Evolutionary conservation across 2,113 vertebrate genomes (phyloP).

Genomic region (Phrynosoma platyrhinos): DNA sequence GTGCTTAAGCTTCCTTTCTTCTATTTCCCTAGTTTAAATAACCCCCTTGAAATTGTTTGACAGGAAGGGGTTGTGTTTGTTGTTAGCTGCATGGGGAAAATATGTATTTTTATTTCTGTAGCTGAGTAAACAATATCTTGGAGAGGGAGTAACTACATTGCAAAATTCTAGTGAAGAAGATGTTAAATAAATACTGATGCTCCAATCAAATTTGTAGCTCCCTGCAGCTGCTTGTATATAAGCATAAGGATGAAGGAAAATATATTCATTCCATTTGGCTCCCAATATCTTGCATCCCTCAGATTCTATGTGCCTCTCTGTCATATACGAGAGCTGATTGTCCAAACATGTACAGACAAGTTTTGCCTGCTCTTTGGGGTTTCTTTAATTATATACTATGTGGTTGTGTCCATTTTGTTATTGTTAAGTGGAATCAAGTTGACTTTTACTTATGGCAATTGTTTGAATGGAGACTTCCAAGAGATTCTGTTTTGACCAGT

Average conservation of each 20-base stretch:
- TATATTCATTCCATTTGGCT: not conserved
- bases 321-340: too few relatives aligned
- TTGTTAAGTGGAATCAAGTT: too few relatives aligned
- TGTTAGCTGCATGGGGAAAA: not conserved
- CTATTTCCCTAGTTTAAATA: not conserved
- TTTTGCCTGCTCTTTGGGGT: too few relatives aligned
- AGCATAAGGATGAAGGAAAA: not conserved
- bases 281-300: not conserved
- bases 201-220: not conserved
- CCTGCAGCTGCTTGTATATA: not conserved
- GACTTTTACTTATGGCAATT: too few relatives aligned
- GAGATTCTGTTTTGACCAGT: too few relatives aligned
- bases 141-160: not conserved
- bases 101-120: not conserved
- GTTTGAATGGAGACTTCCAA: too few relatives aligned
- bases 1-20: not conserved
- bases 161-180: not conserved
- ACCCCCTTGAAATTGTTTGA: not conserved
- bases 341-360: too few relatives aligned
- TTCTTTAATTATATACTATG: too few relatives aligned
- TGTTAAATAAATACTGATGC: not conserved
- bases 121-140: not conserved
- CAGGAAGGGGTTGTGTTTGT: too few relatives aligned
- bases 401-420: too few relatives aligned
- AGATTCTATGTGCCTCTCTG: not conserved